Evolutionary conservation across 2,797 vertebrate genomes (phyloP).

Genomic region (Sebastes itinus): DNA sequence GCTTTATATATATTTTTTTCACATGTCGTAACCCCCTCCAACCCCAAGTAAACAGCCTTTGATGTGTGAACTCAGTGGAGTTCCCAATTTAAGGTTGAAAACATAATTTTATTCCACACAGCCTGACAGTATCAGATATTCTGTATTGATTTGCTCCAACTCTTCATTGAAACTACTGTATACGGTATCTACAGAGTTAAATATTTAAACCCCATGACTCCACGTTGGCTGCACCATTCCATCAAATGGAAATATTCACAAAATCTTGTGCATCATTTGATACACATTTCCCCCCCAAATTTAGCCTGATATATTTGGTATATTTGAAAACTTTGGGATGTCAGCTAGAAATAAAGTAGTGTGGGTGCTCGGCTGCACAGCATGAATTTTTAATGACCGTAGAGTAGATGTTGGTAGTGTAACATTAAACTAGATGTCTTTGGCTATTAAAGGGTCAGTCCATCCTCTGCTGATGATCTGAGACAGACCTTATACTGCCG

Average conservation of each 20-base stretch:
- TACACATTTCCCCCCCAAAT: neutral
- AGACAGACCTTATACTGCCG: neutral
- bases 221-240: neutral
- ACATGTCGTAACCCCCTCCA: neutral
- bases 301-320: neutral
- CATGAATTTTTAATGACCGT: neutral
- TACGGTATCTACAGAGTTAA: neutral
- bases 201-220: slow-evolving; percentile 9
- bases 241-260: slow-evolving; percentile 18
- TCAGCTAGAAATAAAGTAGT: neutral
- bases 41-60: neutral
- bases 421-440: slow-evolving; percentile 5
- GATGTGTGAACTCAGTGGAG: neutral
- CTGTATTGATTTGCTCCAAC: neutral
- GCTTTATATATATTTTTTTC: neutral
- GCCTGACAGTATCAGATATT: neutral
- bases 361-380: neutral
- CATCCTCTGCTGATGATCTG: neutral
- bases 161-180: neutral
- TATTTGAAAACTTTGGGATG: neutral
- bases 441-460: neutral
- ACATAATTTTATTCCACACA: neutral
- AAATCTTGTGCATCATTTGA: neutral
- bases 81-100: neutral
- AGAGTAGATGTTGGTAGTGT: neutral